Percentiles rank a stretch among this genome's conserved stretches.
Evolutionary conservation across 2,888 invertebrate species (phyloP).

Genomic region (Apamea crenata): DNA sequence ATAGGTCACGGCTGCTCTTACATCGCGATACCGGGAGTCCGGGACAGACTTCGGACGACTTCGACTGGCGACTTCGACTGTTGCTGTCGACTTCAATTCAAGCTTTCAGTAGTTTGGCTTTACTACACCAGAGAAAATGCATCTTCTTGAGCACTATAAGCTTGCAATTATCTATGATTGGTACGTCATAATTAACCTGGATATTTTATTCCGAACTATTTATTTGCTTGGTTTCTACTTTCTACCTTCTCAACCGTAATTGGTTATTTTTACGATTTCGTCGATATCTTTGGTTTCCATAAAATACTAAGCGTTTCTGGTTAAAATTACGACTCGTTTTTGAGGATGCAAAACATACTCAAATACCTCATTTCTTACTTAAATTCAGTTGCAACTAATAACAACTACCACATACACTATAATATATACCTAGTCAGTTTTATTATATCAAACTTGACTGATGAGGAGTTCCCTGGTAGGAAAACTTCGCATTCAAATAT

Average conservation of each 20-base stretch:
- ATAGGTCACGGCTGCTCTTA: conserved; percentile 53
- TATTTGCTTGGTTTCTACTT: too few relatives aligned
- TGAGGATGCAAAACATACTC: too few relatives aligned
- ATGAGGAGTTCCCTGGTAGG: not conserved
- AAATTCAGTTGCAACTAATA: too few relatives aligned
- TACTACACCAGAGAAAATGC: not conserved
- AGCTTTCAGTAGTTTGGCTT: not conserved
- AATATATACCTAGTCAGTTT: not conserved
- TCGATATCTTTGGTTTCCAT: too few relatives aligned
- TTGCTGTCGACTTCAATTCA: conserved; percentile 13
- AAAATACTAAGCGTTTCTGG: too few relatives aligned
- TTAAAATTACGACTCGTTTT: too few relatives aligned
- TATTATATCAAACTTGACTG: not conserved
- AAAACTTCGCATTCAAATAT: not conserved
- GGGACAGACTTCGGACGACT: conserved; percentile 37
- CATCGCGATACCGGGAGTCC: conserved; percentile 14
- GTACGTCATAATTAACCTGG: too few relatives aligned
- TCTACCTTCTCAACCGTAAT: too few relatives aligned
- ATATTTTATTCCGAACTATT: too few relatives aligned
- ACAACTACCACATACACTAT: too few relatives aligned
- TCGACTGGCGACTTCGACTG: conserved; percentile 29
- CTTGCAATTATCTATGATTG: not conserved
- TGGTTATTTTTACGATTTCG: too few relatives aligned
- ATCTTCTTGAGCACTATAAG: not conserved
- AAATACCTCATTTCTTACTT: too few relatives aligned